Percentiles rank a stretch among this genome's conserved stretches.
phyloP scores from a whole-genome alignment of 64 coral and sea anemone species.

The Platygyra sinensis region DNA sequence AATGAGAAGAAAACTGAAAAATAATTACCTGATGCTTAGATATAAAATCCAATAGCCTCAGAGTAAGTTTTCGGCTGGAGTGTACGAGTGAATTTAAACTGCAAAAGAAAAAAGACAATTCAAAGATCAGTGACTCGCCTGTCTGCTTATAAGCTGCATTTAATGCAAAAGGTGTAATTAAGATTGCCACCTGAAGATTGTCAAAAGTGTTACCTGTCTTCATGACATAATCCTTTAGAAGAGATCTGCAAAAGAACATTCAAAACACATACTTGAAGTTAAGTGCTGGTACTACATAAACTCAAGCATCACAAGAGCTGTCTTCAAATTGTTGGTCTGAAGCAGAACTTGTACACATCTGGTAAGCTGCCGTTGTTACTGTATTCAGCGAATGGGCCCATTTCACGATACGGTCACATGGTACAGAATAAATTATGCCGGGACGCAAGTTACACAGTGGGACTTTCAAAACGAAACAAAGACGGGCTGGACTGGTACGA shows the following conservation, averaged over 20 bases:
- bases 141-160: neutral
- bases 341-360: no score
- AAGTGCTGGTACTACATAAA: neutral
- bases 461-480: no score
- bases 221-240: slow-evolving; percentile 47
- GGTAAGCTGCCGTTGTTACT: no score
- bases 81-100: slow-evolving; percentile 61
- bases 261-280: neutral
- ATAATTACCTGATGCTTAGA: slow-evolving; percentile 53
- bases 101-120: neutral
- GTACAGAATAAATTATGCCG: no score
- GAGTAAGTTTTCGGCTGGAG: slow-evolving; percentile 66
- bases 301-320: no score
- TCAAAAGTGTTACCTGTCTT: slow-evolving; percentile 45
- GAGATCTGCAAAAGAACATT: slow-evolving; percentile 61
- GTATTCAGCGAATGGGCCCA: no score
- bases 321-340: no score
- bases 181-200: neutral
- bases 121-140: neutral
- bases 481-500: no score
- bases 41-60: slow-evolving; percentile 74
- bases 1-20: neutral
- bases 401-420: no score
- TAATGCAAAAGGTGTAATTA: no score
- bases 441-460: no score